A percentile compares a stretch with the other conserved stretches of the same genome.
These are phyloP conservation scores for Brachyrhaphis roseni DNA, from an alignment of 2,797 vertebrate genomes.

Conservation along the genomic window DNA sequence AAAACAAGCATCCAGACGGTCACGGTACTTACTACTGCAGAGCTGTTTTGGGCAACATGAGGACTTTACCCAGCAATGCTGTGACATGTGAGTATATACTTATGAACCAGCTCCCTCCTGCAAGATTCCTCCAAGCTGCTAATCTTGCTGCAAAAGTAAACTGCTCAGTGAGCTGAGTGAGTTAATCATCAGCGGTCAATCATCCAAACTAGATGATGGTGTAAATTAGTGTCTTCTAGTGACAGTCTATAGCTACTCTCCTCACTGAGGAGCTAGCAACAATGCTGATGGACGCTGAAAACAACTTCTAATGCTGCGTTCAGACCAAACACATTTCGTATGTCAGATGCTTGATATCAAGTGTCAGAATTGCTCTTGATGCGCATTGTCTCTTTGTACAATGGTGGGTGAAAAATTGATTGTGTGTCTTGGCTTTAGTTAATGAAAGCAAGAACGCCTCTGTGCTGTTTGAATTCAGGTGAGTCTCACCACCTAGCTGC, in stretches of 20 bases:
- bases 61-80: slow-evolving; percentile 18
- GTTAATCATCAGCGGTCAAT: too few relatives aligned
- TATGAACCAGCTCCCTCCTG: background rate
- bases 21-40: slow-evolving; percentile 47
- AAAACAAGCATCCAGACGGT: background rate
- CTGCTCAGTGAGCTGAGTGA: background rate
- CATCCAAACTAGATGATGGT: too few relatives aligned
- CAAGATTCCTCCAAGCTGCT: background rate
- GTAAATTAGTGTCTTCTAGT: too few relatives aligned
- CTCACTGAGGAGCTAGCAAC: background rate
- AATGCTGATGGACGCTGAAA: background rate
- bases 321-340: too few relatives aligned
- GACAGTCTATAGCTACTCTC: background rate
- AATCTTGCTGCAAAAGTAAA: background rate
- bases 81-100: slow-evolving; percentile 9
- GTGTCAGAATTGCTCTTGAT: too few relatives aligned
- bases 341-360: too few relatives aligned
- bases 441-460: too few relatives aligned
- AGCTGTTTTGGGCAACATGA: background rate
- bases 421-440: too few relatives aligned
- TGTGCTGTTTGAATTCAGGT: too few relatives aligned
- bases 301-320: background rate
- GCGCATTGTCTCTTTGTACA: too few relatives aligned
- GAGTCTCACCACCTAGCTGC: too few relatives aligned
- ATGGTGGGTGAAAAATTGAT: too few relatives aligned